Evolutionary conservation across 2,797 vertebrate genomes (phyloP), one percentile per base, ranked within the genome.

Genomic region (Sus cebifrons): DNA sequence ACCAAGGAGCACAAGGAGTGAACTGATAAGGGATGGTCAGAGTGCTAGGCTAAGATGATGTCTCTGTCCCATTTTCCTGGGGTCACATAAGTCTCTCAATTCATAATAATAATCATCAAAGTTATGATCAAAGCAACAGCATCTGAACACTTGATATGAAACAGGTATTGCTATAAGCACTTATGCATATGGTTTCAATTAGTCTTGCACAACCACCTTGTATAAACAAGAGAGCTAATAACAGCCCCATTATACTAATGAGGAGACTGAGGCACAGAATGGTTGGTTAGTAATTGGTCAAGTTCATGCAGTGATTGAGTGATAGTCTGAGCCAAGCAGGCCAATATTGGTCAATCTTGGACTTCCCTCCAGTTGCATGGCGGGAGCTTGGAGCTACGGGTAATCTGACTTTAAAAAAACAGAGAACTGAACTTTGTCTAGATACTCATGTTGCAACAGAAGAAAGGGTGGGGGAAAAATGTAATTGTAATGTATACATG

Each of bases 361-460:
- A 62, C 52, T 13, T 89, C 36, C 16, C 16, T 71, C 49, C 17
- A 23, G 7, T 70, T 17, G 62, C 44, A 65, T 16, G 17, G 70
- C 12, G 8, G 64, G 73, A 75, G 21, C 23, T 82, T 21, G 10
- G 32, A 90, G 60, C 13, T 8, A 40, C 18, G 3, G 25, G 52
- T 21, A 44, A 65, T 87, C 81, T 60, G 13, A 92, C 79, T 73
- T 86, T 6, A 40, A 40, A 96, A 85, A 60, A 64, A 54, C 60
- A 93, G 86, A 58, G 5, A 70, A 52, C 52, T 74, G n/a, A n/a
- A n/a, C n/a, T n/a, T n/a, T n/a, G n/a, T n/a, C n/a, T n/a, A n/a
- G n/a, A n/a, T n/a, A n/a, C n/a, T n/a, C n/a, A n/a, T n/a, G n/a
- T n/a, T n/a, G n/a, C n/a, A n/a, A n/a, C n/a, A n/a, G n/a, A n/a